Evolutionary conservation across 2,888 invertebrate species (phyloP).

Genomic region (Ennomos fuscantarius): DNA sequence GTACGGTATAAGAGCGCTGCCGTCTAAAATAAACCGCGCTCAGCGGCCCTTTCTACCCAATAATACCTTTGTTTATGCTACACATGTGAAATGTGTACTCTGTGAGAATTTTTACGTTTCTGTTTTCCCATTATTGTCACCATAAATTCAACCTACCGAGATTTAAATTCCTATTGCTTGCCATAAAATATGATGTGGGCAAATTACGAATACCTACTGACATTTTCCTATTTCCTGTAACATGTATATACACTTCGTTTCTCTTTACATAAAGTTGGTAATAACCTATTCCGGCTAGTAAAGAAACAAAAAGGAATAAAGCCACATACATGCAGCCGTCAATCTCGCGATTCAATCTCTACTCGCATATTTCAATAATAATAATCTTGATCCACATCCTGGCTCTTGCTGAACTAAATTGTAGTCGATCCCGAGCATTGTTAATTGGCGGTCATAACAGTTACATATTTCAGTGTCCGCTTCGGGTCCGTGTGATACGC

Average conservation of each 20-base stretch:
- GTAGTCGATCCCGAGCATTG: slow-evolving; percentile 72
- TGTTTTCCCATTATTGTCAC: slow-evolving; percentile 47
- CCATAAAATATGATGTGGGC: slow-evolving; percentile 21
- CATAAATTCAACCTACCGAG: slow-evolving; percentile 42
- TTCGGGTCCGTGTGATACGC: slow-evolving; percentile 64
- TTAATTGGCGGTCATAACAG: slow-evolving; percentile 81
- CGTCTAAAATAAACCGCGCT: slow-evolving; percentile 63
- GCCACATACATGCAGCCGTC: slow-evolving; percentile 15
- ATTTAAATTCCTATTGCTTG: slow-evolving; percentile 34
- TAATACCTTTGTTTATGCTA: slow-evolving; percentile 71
- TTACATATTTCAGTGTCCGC: slow-evolving; percentile 74
- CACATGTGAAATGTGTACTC: slow-evolving; percentile 50
- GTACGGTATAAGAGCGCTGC: slow-evolving; percentile 60
- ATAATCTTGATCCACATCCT: slow-evolving; percentile 47
- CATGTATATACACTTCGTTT: slow-evolving; percentile 29
- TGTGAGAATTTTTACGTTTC: slow-evolving; percentile 47
- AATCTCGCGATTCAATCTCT: slow-evolving; percentile 21
- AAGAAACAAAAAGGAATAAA: slow-evolving; percentile 29
- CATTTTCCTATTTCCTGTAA: slow-evolving; percentile 10
- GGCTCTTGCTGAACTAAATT: slow-evolving; percentile 61
- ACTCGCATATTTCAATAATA: slow-evolving; percentile 37
- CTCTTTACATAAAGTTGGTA: slow-evolving; percentile 33
- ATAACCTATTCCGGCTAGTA: slow-evolving; percentile 25
- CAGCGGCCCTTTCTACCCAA: slow-evolving; percentile 63
- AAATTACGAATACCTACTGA: slow-evolving; percentile 20